Base-by-base conservation (phyloP, 2,797 vertebrate species). In the Podarcis lilfordi region DNA sequence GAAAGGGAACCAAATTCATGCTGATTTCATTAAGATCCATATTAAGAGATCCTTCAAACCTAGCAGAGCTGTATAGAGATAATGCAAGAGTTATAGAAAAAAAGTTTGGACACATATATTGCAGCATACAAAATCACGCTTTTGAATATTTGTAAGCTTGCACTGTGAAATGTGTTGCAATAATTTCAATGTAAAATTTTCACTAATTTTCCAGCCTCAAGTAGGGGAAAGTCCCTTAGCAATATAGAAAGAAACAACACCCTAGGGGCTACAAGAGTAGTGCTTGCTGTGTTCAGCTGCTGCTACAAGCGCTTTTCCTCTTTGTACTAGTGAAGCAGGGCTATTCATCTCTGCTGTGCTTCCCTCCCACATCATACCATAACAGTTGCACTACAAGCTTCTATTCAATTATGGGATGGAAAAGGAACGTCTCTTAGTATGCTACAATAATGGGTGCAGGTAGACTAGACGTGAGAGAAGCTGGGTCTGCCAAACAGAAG, bases 1-100 rank as follows among this genome's bases (percentile, higher is more conserved):
- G 98, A 95, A 99, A 99, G 0, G 99, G 99, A 86, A 99, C 99
- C 96, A 99, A 96, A 95, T 99, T 99, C 98, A 98, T 99, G 90
- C 97, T 97, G 71, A 99, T 98, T 97, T 99, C 99, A 93, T 98
- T 99, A 94, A 99, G 97, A 95, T 99, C 99, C 98, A 98, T 98
- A 94, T 99, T 99, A 90, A 99, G 98, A 5, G 98, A 98, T 17
- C 98, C 99, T 90, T 99, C 98, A 95, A 99, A 99, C 64, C 99
- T 98, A 3, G 99, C 97, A 29, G 99, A 99, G 94, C 99, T 99
- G 93, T 11, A 80, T 40, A 68, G 19, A 69, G 29, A 23, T 66
- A 79, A 45, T 8, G 9, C 50, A 72, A 66, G 23, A 80, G 32
- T 55, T 87, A 29, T n/a, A 55, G 3, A 55, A 15, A 61, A 43